Evolutionary conservation across 2,888 invertebrate genomes (phyloP), one percentile per base, ranked within the genome.

Genomic region (Cylloceria caligata): DNA sequence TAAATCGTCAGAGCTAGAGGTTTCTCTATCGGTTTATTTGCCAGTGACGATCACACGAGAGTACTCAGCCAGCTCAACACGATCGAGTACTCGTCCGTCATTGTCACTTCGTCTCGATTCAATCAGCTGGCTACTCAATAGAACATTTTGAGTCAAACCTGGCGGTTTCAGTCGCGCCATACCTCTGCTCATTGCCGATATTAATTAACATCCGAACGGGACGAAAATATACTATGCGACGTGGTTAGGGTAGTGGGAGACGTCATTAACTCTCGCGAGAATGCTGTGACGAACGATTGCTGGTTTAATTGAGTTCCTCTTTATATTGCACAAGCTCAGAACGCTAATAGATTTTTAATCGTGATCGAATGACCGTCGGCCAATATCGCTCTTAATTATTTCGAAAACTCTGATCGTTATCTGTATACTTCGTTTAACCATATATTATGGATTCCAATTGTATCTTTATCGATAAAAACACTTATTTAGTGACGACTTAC

Each of bases 271-370:
- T 39, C 36, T 42, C 30, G 4, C 45, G 64, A 65, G 74, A 74
- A 52, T 42, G 52, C 60, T 30, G 6, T 49, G 62, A 68, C 68
- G 68, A 52, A 21, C 19, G 13, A 13, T 36, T 47, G 69, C 36
- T 55, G 4, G 3, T 49, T 69, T 52, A 68, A 52, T 69, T 42
- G 24, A 69, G 34, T 30, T 45, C 49, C 69, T 39, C 34, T 52
- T 19, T 68, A 64, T 64, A 39, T 39, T 13, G 52, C 52, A 13
- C 52, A 11, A 30, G 60, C 73, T 39, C 57, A 19, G 9, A 34
- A 49, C 65, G 42, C 71, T 81, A 78, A 81, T 81, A 55, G 81
- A 65, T 19, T 81, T 78, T 81, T 81, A 81, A 81, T 81, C 72
- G 47, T 72, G 45, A 81, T 78, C 65, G 67, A 81, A 78, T 42